phyloP scores from a whole-genome alignment of 2,888 invertebrate genomes.

The Notocelia uddmanniana region DNA sequence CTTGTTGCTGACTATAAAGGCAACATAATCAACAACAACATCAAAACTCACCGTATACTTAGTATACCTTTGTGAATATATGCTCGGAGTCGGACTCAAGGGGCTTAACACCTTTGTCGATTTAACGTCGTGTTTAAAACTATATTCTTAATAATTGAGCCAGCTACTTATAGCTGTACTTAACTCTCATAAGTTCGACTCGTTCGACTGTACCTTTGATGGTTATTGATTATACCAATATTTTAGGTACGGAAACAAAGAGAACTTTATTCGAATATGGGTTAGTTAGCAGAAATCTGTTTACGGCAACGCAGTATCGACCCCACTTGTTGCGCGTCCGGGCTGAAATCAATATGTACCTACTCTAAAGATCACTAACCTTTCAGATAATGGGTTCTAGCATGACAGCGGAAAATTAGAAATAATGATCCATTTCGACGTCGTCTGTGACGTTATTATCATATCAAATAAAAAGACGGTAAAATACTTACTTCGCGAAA shows the following conservation, averaged over 20 bases:
- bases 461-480: not conserved
- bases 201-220: not conserved
- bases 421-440: constrained; percentile 16
- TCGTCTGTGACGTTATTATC: not conserved
- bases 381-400: constrained; percentile 12
- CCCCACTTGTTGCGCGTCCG: constrained; percentile 11
- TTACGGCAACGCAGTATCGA: not conserved
- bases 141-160: too few relatives aligned
- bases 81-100: too few relatives aligned
- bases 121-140: too few relatives aligned
- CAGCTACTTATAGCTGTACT: too few relatives aligned
- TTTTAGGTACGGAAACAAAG: not conserved
- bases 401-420: constrained; percentile 14
- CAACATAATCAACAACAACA: not conserved
- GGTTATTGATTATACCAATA: not conserved
- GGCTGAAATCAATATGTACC: constrained; percentile 25
- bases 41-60: too few relatives aligned
- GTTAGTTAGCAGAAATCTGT: not conserved
- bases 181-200: too few relatives aligned
- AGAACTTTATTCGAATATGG: not conserved
- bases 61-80: too few relatives aligned
- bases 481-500: not conserved
- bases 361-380: constrained; percentile 14
- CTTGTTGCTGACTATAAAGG: too few relatives aligned
- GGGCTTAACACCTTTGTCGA: too few relatives aligned